Conservation (phyloP, 2,113 vertebrate species). For the Anolis carolinensis region DNA sequence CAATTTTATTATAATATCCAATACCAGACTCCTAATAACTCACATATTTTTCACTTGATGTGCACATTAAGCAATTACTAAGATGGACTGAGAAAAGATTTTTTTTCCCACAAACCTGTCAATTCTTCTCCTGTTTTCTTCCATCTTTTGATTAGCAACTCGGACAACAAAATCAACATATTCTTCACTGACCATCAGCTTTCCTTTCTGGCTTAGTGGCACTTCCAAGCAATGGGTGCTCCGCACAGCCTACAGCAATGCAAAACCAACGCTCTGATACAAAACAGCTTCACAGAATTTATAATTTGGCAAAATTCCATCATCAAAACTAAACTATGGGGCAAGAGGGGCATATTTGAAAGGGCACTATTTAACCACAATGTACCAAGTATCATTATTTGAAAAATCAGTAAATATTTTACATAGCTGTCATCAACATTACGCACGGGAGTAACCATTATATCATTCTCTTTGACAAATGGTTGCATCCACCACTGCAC, state of each 20-base stretch:
- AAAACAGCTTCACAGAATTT: background rate
- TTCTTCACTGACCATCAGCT: conserved; percentile 83
- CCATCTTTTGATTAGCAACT: conserved; percentile 90
- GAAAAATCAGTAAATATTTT: background rate
- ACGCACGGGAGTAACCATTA: background rate
- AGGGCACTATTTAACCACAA: background rate
- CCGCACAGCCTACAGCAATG: conserved; percentile 84
- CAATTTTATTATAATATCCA: background rate
- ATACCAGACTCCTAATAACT: background rate
- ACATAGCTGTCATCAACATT: background rate
- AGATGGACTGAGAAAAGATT: background rate
- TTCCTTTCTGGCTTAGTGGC: conserved; percentile 84
- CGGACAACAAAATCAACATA: conserved; percentile 86
- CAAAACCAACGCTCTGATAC: background rate
- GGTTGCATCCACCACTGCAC: background rate
- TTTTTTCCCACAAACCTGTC: conserved; percentile 77
- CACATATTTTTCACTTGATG: background rate
- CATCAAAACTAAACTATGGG: background rate
- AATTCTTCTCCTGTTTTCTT: conserved; percentile 88
- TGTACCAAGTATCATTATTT: background rate
- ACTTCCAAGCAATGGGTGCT: conserved; percentile 94
- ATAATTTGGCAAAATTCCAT: background rate
- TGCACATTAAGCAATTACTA: background rate
- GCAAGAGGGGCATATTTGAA: too few relatives aligned
- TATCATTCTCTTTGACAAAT: background rate